phyloP scores from a whole-genome alignment of 2,888 invertebrate genomes.

The Listrodromus nycthemerus region DNA sequence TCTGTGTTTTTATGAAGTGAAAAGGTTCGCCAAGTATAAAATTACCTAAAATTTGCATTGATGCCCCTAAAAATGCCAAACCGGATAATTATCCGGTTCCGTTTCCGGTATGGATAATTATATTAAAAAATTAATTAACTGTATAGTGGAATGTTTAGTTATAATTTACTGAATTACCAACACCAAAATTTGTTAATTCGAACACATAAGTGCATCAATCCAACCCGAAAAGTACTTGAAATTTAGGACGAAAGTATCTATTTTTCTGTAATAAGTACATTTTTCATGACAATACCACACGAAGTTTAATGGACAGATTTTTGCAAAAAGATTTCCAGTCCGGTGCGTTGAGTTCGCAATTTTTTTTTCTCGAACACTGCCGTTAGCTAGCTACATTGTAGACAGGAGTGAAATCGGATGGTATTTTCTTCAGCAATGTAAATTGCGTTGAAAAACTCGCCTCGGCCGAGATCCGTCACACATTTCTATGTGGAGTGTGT shows the following conservation, averaged over 20 bases:
- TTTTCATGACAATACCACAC: background rate
- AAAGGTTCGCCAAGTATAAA: no score
- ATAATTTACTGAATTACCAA: background rate
- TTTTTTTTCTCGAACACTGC: background rate
- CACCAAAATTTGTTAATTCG: no score
- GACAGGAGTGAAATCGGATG: background rate
- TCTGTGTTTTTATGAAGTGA: no score
- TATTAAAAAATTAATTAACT: background rate
- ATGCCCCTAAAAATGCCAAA: no score
- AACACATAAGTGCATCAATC: no score
- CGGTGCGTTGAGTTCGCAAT: no score
- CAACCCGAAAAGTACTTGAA: no score
- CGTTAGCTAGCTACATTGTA: background rate
- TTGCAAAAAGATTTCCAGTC: no score
- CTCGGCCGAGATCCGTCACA: constrained; percentile 24
- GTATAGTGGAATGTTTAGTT: no score
- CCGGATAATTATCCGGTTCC: no score
- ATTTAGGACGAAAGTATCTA: background rate
- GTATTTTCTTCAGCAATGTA: background rate
- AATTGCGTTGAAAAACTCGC: constrained; percentile 12
- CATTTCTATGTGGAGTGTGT: constrained; percentile 37
- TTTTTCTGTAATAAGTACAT: background rate
- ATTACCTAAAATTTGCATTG: no score
- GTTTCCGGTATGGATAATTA: background rate
- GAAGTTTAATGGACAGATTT: no score